These are phyloP conservation scores for Melanogrammus aeglefinus DNA, from an alignment of 2,797 vertebrate species.

Conservation along the genomic window DNA sequence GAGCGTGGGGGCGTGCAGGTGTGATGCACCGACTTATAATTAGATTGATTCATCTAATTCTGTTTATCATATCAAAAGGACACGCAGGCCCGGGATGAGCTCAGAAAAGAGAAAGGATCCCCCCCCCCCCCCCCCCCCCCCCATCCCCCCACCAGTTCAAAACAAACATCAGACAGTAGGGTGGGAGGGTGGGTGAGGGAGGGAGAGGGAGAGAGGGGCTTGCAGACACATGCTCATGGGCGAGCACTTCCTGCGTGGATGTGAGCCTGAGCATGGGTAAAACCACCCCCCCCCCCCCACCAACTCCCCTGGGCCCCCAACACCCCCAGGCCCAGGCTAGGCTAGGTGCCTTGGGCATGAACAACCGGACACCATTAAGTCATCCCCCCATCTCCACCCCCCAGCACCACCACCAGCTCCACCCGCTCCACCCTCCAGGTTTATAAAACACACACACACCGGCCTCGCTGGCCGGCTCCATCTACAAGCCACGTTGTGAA, in stretches of 20 bases:
- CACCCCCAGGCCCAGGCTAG: conserved; percentile 29
- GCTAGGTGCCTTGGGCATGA: conserved; percentile 25
- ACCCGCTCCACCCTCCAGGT: neutral
- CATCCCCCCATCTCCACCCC: no score
- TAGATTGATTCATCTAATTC: conserved; percentile 1
- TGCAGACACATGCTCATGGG: no score
- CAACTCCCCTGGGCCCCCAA: no score
- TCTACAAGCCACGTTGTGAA: conserved; percentile 72
- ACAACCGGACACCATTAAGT: conserved; percentile 19
- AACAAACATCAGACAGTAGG: neutral
- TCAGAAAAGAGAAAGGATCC: neutral
- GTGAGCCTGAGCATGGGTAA: no score
- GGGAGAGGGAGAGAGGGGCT: no score
- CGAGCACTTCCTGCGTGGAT: no score
- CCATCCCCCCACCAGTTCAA: neutral
- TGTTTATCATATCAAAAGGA: conserved; percentile 32
- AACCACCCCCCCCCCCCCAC: no score
- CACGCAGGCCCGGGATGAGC: neutral
- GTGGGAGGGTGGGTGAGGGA: no score
- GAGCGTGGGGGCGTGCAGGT: no score
- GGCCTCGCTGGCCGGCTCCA: conserved; percentile 65
- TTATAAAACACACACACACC: conserved; percentile 74
- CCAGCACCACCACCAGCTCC: no score
- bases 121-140: neutral
- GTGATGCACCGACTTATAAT: neutral